Base-by-base conservation (phyloP, 1,140 invertebrate genomes). In the Acromyrmex echinatior region DNA sequence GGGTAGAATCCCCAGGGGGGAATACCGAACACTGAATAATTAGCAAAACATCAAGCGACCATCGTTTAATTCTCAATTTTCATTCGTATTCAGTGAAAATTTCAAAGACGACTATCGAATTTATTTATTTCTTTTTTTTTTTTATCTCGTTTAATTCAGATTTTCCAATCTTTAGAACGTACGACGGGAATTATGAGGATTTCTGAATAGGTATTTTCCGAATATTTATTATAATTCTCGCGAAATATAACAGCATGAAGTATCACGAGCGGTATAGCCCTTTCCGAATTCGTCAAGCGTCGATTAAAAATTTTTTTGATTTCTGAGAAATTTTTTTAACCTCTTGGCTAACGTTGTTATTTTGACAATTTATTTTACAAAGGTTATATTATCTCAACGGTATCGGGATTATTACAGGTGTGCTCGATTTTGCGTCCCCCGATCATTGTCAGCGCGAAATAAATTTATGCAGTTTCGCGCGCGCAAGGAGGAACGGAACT, bases 401-500 rank as follows among this genome's bases (percentile, higher is more conserved):
- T 28, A n/a, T 31, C 12, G 25, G 18, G 25, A 74, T 76, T 84
- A 74, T 74, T 82, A 35, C 0, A 31, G 53, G 2, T 12, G 28
- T 18, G 35, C 39, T 10, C 53, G 66, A 82, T 62, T 74, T 80
- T 87, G 63, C 85, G 86, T 77, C 66, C 66, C 62, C 74, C 62
- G 74, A 84, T 81, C 87, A 92, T 89, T 84, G 74, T 81, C 81
- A 73, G 60, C 58, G 45, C 74, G 68, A 82, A 82, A 60, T 78
- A 87, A 90, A 90, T 86, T 89, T 89, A 68, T 77, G 88, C 81
- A 58, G 81, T 90, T 89, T 90, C 74, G 81, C 73, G 31, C 31
- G 31, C 5, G 71, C 63, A 85, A 70, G 53, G 56, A 60, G 77
- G 56, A 35, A 49, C 70, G 63, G 80, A 87, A 87, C 86, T 89